phyloP scores from a whole-genome alignment of 2,888 invertebrate genomes.

The Sceliomorpha sp. region DNA sequence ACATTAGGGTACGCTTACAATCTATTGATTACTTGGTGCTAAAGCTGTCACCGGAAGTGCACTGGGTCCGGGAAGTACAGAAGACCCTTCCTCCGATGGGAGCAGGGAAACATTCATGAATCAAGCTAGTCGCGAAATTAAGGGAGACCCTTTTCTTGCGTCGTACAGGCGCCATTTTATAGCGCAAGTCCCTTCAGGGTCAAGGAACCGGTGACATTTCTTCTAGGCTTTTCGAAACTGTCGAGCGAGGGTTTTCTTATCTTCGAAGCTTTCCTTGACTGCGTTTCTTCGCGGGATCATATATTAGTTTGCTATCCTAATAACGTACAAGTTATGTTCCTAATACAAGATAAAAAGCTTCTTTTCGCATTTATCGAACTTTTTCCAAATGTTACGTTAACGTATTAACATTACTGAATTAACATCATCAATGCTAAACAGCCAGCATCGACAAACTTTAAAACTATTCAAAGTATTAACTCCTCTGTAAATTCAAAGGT shows the following conservation, averaged over 20 bases:
- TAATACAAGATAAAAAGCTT: not conserved
- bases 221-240: conserved; percentile 57
- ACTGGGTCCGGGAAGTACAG: conserved; percentile 24
- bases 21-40: conserved; percentile 67
- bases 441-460: too few species aligned
- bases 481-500: too few species aligned
- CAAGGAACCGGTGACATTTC: conserved; percentile 62
- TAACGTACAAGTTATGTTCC: not conserved
- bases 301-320: not conserved
- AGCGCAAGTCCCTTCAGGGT: conserved; percentile 63
- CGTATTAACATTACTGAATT: too few species aligned
- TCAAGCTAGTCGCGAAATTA: conserved; percentile 52
- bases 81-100: too few species aligned
- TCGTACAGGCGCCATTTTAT: conserved; percentile 59
- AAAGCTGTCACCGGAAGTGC: conserved; percentile 62
- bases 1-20: conserved; percentile 23
- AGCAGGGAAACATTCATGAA: too few species aligned
- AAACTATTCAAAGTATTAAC: too few species aligned
- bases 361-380: too few species aligned
- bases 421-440: too few species aligned
- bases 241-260: conserved; percentile 34
- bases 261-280: conserved; percentile 17
- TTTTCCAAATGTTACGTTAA: too few species aligned
- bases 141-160: conserved; percentile 57
- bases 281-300: conserved; percentile 17